phyloP scores from a whole-genome alignment of 2,113 vertebrate species.

The Myocastor coypus region DNA sequence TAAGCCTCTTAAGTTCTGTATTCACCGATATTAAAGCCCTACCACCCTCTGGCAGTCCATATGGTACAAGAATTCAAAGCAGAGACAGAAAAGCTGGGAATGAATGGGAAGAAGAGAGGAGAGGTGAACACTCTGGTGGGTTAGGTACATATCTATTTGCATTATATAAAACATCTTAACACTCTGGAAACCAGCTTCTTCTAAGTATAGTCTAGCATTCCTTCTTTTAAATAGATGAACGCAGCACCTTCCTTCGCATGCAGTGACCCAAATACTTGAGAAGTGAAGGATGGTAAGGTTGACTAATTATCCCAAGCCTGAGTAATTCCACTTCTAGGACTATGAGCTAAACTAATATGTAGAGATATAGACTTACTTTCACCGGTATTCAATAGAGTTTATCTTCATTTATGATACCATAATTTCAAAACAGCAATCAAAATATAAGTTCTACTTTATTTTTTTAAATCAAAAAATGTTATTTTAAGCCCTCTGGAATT shows the following conservation, averaged over 20 bases:
- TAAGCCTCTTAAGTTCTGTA: neutral
- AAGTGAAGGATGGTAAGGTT: neutral
- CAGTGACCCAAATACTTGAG: neutral
- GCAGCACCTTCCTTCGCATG: neutral
- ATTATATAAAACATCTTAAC: neutral
- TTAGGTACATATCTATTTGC: neutral
- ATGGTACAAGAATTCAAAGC: conserved; percentile 25
- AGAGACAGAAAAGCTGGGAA: conserved; percentile 11
- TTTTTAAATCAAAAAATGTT: neutral
- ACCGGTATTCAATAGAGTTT: neutral
- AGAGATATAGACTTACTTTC: neutral
- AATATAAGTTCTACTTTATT: neutral
- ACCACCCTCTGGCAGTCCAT: neutral
- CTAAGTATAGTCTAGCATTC: neutral
- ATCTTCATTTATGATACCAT: neutral
- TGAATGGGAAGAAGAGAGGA: neutral
- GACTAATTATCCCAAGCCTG: neutral
- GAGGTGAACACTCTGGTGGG: neutral
- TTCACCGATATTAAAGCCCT: conserved; percentile 8
- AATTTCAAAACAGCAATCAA: neutral
- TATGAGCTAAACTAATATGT: neutral
- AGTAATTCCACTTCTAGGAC: neutral
- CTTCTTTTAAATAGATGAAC: neutral
- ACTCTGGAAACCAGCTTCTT: neutral
- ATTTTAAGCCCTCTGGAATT: neutral